phyloP scores from a whole-genome alignment of 1,140 invertebrate species.

The Drosophila asahinai region DNA sequence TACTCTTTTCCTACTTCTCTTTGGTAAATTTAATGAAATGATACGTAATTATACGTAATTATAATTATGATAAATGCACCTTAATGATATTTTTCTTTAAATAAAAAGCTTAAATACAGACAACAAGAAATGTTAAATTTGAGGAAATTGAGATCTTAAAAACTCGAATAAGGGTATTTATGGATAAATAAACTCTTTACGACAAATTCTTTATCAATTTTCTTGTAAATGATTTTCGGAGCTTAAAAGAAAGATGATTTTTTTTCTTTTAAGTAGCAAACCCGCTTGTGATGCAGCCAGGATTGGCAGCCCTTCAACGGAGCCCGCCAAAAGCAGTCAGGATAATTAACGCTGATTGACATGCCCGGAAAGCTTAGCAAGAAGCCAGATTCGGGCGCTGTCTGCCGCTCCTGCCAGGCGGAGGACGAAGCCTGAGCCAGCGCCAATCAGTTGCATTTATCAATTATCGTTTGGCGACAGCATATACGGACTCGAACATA shows the following conservation, averaged over 20 bases:
- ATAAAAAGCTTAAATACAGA: not conserved
- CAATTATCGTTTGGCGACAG: slow-evolving; percentile 35
- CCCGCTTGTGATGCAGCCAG: slow-evolving; percentile 31
- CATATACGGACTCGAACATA: slow-evolving; percentile 20
- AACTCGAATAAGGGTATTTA: not conserved
- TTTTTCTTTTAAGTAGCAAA: not conserved
- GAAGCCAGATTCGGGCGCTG: slow-evolving; percentile 23
- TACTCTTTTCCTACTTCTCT: too few relatives aligned
- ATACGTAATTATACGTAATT: too few relatives aligned
- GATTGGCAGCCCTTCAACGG: slow-evolving; percentile 52
- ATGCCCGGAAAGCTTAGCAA: slow-evolving; percentile 23
- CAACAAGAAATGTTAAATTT: too few relatives aligned
- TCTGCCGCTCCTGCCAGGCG: slow-evolving; percentile 1
- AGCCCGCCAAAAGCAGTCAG: slow-evolving; percentile 45
- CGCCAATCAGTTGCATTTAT: slow-evolving; percentile 75
- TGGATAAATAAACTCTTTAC: too few relatives aligned
- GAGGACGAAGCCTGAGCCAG: slow-evolving; percentile 8
- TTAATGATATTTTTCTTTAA: not conserved
- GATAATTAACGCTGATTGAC: slow-evolving; percentile 76
- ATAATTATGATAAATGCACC: too few relatives aligned
- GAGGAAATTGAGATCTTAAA: not conserved
- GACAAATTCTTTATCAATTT: not conserved
- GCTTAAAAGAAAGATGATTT: not conserved
- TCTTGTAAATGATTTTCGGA: too few relatives aligned
- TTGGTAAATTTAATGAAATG: too few relatives aligned